Percentiles rank a stretch among this genome's conserved stretches.
These are phyloP conservation scores for Oreamnos americanus DNA, from an alignment of 2,113 vertebrate species.

Conservation along the genomic window DNA sequence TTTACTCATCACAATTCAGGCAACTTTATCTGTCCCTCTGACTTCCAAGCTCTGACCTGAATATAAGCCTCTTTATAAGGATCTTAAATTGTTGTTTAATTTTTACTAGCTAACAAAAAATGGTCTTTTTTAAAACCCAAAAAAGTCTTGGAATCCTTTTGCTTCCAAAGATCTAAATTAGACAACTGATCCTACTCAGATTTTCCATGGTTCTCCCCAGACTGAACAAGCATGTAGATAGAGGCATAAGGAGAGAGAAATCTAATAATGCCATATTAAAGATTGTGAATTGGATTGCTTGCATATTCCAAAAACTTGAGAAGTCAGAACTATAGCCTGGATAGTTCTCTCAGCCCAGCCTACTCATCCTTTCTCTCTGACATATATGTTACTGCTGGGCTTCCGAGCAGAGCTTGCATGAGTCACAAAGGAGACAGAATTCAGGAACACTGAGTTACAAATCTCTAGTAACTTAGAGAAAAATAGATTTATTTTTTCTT, in stretches of 20 bases:
- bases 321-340: background rate
- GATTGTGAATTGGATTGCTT: background rate
- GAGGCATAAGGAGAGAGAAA: background rate
- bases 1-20: background rate
- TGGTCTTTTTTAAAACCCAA: background rate
- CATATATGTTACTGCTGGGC: background rate
- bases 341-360: too few relatives aligned
- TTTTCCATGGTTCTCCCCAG: background rate
- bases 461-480: background rate
- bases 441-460: background rate
- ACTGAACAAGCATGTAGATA: background rate
- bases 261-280: background rate
- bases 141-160: background rate
- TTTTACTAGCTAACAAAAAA: background rate
- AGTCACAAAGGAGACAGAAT: background rate
- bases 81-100: background rate
- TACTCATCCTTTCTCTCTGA: background rate
- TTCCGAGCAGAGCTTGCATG: background rate
- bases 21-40: rapidly evolving
- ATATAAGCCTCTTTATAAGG: background rate
- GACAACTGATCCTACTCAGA: background rate
- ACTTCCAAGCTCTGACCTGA: background rate
- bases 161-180: background rate
- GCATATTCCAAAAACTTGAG: background rate
- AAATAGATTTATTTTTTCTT: background rate